Base-by-base conservation (phyloP, 2,797 vertebrate species). In the Balearica regulorum region DNA sequence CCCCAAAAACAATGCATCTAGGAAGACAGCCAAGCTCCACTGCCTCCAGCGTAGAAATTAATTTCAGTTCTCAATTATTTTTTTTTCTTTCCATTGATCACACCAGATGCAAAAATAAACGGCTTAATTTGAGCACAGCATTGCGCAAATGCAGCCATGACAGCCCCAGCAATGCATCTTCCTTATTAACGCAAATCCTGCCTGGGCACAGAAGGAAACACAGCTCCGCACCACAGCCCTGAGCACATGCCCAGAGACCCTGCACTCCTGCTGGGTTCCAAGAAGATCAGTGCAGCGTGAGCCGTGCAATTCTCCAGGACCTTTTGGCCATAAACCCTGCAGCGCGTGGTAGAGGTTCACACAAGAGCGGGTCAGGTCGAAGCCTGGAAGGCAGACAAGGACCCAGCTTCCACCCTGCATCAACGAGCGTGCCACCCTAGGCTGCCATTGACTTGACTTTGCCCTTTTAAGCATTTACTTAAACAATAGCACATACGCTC, bases 251-350 rank as follows among this genome's bases (percentile, higher is more conserved):
- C 12, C 24, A 10, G 41, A 22, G 41, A 17, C 14, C 2, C 26
- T 0, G 13, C 3, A 13, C 11, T 25, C 58, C 35, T 17, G 39
- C 2, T 3, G 18, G 48, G 19, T 24, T n/a, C n/a, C n/a, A n/a
- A n/a, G n/a, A n/a, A n/a, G 41, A 0, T 5, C 3, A 22, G 41
- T 6, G 18, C 35, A 35, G 61, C 44, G 12, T 1, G 14, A 33
- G 14, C 31, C 35, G 4, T 35, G 31, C 43, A 15, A 15, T 17
- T 14, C 15, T 17, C 28, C 46, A 37, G 53, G 31, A 43, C 1
- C 25, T 10, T 14, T 17, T n/a, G n/a, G n/a, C n/a, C n/a, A n/a
- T n/a, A n/a, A n/a, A n/a, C n/a, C n/a, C n/a, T n/a, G n/a, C n/a
- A n/a, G n/a, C n/a, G n/a, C n/a, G n/a, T n/a, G n/a, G n/a, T n/a